Evolutionary conservation across 2,888 invertebrate species (phyloP), one percentile per base, ranked within the genome.

Genomic region (Drosophila recens): DNA sequence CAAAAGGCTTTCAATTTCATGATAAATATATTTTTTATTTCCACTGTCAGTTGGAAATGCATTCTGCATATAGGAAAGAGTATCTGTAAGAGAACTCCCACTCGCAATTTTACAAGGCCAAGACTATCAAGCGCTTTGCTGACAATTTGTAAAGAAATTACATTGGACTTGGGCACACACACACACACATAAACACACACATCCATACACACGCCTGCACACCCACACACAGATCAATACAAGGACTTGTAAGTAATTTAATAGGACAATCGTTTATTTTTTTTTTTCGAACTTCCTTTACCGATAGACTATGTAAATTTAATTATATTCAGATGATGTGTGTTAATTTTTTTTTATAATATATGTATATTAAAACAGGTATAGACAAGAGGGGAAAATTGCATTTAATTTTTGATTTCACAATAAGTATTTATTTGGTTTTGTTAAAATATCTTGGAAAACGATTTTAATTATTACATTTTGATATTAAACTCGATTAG

Each of bases 61-160:
- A 75, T 38, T 51, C 17, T 49, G 30, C 57, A 45, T 36, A 15
- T 43, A n/a, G 27, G 10, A 45, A 9, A 27, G 42, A 6, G 4
- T 23, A 10, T 20, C 9, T 36, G 15, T 5, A 30, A 4, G 3
- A 20, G 17, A 51, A 45, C 51, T 64, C 42, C 61, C 23, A 46
- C 49, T 58, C 61, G 51, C 15, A 36, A 20, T 36, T 51, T 34
- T 36, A 33, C 56, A 75, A 79, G 75, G 79, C 20, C 69, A 73
- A 40, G 17, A 38, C 13, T 11, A 45, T 62, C 5, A 30, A 54
- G 52, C 10, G 13, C n/a, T 58, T 20, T 46, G 58, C 46, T 42
- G 58, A 36, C 71, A 66, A 49, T 36, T 67, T 77, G 43, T 53
- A 27, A 49, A 49, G 52, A 49, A 72, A 53, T 67, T 64, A 52